Base-by-base conservation (phyloP, 2,888 invertebrate species). In the Drosophila mimetica region DNA sequence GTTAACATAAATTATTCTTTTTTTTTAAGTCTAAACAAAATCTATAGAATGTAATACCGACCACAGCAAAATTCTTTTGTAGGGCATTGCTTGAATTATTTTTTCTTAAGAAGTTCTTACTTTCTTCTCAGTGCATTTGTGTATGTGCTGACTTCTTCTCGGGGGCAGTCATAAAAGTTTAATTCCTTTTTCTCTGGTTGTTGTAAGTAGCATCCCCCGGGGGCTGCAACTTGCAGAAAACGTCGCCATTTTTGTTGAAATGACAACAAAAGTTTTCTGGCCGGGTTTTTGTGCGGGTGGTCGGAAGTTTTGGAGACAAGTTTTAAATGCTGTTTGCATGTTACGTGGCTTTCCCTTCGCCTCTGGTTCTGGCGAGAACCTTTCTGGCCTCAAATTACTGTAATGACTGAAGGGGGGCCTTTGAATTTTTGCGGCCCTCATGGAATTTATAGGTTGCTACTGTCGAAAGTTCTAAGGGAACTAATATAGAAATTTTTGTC, bases 281-380 rank as follows among this genome's bases (percentile, higher is more conserved):
- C 44, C 48, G 28, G 61, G 53, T 51, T 70, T 34, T 60, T 53
- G 34, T 20, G 53, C 16, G 54, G 55, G 42, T 37, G 36, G 30
- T 42, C 44, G 63, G 51, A 66, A 66, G 58, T 66, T 69, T 66
- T 52, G 44, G 51, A 50, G 71, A 77, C 76, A 87, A 86, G 81
- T 89, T 89, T 87, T 87, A 86, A 89, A 89, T 87, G 82, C 78
- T 83, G 86, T 89, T 89, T 89, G 87, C 89, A 88, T 89, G 89
- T 89, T 76, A 65, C 74, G 73, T 63, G 79, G 77, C 67, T 77
- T 63, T 18, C 32, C 52, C 58, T 32, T 48, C 48, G 47, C 37
- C 64, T 34, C 44, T 16, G 14, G 8, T 14, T 37, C 4, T 50
- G 36, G 36, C 1, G 1, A 79, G 60, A 75, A 79, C 69, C 67